Base-by-base conservation (phyloP, 2,888 invertebrate species). In the Mythimna ferrago region DNA sequence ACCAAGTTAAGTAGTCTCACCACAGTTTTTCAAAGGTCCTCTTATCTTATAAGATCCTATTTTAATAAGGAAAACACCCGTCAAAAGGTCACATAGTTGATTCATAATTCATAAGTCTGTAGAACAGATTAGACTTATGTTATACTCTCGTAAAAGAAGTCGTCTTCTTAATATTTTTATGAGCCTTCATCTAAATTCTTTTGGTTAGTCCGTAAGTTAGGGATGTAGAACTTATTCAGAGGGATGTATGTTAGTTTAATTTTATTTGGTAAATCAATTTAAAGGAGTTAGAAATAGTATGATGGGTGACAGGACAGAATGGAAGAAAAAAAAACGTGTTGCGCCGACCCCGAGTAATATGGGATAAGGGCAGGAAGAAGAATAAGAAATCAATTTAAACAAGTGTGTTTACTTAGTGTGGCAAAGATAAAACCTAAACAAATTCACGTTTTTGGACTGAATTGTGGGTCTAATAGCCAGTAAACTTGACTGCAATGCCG, bases 51-150 rank as follows among this genome's bases (percentile, higher is more conserved):
- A 44, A 73, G 80, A 76, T 64, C n/a, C 48, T 19, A 65, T 71
- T 80, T 80, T 71, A 76, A 73, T 66, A 73, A 38, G 56, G 64
- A 21, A 71, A 78, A 71, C 48, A 44, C 72, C 44, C 57, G 7
- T 68, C 73, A 76, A 79, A 78, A 79, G 79, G 71, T 81, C 77
- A 66, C 51, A 60, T 14, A 57, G 41, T 32, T 5, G 26, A 69
- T 83, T 60, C 79, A 79, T 83, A 81, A 83, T 83, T 81, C 79
- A 83, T 83, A 76, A 76, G 76, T 76, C 64, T 71, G 63, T n/a
- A 51, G 53, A 70, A 66, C 66, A 83, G 75, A 83, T 82, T 81
- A 81, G 58, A 65, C 64, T 75, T 63, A 66, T 57, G 68, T 81
- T 74, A 81, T 78, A n/a, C n/a, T 48, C 19, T 58, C 62, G 41